Percentiles rank a stretch among this genome's conserved stretches.
Conservation (phyloP, 2,797 vertebrate genomes). For the Onychomys torridus region DNA sequence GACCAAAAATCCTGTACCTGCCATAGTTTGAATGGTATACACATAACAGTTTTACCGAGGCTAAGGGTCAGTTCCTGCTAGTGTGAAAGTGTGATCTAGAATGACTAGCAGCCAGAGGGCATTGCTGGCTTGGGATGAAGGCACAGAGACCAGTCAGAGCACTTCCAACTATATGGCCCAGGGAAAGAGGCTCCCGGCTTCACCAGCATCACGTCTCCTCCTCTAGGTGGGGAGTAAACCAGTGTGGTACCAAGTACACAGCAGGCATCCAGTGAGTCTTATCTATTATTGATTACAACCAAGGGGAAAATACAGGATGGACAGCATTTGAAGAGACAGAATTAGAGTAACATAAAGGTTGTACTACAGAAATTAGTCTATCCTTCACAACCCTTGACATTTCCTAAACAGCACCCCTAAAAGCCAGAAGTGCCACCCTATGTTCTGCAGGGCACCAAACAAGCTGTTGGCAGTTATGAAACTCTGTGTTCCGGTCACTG, state of each 20-base stretch:
- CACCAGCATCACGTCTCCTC: neutral
- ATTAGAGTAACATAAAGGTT: neutral
- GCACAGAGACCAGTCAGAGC: neutral
- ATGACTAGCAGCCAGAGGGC: neutral
- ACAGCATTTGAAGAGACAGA: neutral
- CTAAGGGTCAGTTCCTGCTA: neutral
- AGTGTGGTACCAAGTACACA: neutral
- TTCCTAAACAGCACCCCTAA: constrained; percentile 39
- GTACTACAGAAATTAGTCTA: neutral
- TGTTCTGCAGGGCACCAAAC: neutral
- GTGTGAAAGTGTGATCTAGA: neutral
- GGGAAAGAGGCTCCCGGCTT: neutral
- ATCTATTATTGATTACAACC: neutral
- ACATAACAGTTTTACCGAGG: neutral
- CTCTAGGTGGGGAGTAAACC: neutral
- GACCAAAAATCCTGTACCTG: neutral
- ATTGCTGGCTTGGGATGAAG: neutral
- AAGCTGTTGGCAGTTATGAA: constrained; percentile 26
- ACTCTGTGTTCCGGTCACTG: neutral
- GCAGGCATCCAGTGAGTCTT: neutral
- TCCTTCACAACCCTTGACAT: constrained; percentile 21
- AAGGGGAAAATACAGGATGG: neutral
- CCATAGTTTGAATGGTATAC: neutral
- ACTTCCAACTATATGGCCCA: neutral
- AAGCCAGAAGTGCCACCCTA: neutral